Evolutionary conservation across 30 jellyfish, hydroid and myxozoan species (phyloP), one percentile per base, ranked within the genome.

Genomic region (Hydractinia echinata): DNA sequence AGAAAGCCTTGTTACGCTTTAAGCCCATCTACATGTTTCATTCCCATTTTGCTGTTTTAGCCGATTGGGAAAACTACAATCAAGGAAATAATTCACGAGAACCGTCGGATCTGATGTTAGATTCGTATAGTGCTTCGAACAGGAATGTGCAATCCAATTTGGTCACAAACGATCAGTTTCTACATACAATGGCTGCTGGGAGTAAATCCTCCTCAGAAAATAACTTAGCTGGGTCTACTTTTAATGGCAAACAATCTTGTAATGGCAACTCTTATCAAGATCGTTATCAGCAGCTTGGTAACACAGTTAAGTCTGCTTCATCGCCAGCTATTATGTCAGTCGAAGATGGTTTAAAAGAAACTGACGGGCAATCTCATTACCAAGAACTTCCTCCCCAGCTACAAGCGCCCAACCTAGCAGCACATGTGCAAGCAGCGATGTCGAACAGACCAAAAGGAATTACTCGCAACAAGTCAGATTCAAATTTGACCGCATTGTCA

Each of bases 381-480:
- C 87, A 80, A 8, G 92, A 88, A 8, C 87, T 94, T 76, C 99
- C 99, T 8, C 99, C 99, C 52, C 96, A 94, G 85, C 95, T 94
- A 13, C 97, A 94, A 81, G 99, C 99, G 4, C 99, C 99, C 4
- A 88, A 94, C 76, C 91, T 94, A 18, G 88, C 96, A 20, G 96
- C 99, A 7, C 97, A 85, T 79, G 82, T 94, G 49, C 99, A 94
- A 83, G 96, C 99, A 5, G 96, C 83, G 19, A 83, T 86, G 91
- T 71, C 90, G 10, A 66, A 92, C 14, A 66, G 91, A 53, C 73
- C 83, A 44, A 72, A 72, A 61, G 77, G 79, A 6, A 79, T 89
- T 58, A 91, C 97, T 11, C 84, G 95, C 14, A 85, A 90, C 66
- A 85, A 85, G 69, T 79, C 96, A 89, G 21, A 90, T 81, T 44